Percentiles rank a stretch among this genome's conserved stretches.
Conservation (phyloP, 2,888 invertebrate species). For the Argyresthia goedartella region DNA sequence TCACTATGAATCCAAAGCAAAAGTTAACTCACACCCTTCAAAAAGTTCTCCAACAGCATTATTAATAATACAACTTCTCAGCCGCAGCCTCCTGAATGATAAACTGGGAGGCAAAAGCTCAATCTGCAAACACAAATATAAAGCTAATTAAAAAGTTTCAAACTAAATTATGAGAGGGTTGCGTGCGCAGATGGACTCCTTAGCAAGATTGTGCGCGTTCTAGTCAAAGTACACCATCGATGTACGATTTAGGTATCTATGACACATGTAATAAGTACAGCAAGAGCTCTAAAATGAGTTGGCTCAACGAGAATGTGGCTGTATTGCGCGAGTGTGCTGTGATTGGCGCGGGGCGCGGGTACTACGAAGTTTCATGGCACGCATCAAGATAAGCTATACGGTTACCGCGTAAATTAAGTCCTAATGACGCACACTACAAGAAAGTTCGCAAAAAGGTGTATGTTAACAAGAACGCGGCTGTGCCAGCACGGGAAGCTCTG, state of each 20-base stretch:
- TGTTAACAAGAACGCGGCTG: too few species aligned
- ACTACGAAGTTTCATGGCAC: too few species aligned
- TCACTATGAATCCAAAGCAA: neutral
- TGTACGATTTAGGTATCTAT: too few species aligned
- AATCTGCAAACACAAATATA: slow-evolving; percentile 71
- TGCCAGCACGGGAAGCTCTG: slow-evolving; percentile 49
- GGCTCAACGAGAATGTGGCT: too few species aligned
- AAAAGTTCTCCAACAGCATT: slow-evolving; percentile 23
- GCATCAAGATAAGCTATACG: too few species aligned
- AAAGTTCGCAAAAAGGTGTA: too few species aligned
- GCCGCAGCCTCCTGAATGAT: slow-evolving; percentile 56
- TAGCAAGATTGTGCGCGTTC: slow-evolving; percentile 47
- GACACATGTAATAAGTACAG: too few species aligned
- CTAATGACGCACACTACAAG: too few species aligned
- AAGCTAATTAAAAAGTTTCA: slow-evolving; percentile 71
- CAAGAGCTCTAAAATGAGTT: too few species aligned
- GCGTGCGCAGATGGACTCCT: slow-evolving; percentile 48
- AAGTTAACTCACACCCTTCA: slow-evolving; percentile 17
- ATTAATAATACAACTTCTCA: slow-evolving; percentile 59
- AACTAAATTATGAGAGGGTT: slow-evolving; percentile 71
- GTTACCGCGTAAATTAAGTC: too few species aligned
- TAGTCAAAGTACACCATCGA: too few species aligned
- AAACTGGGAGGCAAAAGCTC: slow-evolving; percentile 61
- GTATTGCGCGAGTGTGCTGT: neutral
- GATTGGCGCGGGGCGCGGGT: too few species aligned